phyloP scores from a whole-genome alignment of 2,888 invertebrate species.

The Acronicta psi region DNA sequence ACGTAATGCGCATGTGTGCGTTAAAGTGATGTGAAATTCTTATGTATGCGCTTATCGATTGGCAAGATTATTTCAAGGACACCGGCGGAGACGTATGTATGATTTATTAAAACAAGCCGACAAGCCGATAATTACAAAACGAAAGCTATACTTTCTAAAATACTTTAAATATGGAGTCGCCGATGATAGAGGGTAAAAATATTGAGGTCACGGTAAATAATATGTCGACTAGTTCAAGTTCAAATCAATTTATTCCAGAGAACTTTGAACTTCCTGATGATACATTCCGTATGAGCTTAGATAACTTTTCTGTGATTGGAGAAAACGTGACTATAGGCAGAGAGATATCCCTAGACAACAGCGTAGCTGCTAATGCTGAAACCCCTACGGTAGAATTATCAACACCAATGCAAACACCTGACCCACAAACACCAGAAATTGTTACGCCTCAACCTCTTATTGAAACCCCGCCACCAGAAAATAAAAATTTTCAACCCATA shows the following conservation, averaged over 20 bases:
- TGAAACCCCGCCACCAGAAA: conserved; percentile 25
- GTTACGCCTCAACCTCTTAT: conserved; percentile 25
- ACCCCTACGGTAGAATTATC: conserved; percentile 58
- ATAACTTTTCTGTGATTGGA: conserved; percentile 77
- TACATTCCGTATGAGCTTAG: conserved; percentile 80
- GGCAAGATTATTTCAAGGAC: conserved; percentile 85
- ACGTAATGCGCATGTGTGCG: conserved; percentile 77
- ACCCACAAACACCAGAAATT: conserved; percentile 26
- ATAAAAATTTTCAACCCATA: conserved; percentile 63
- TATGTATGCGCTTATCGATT: conserved; percentile 82
- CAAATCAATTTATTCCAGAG: conserved; percentile 76
- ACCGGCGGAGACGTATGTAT: conserved; percentile 60
- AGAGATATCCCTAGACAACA: conserved; percentile 67
- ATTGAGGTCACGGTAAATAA: conserved; percentile 59
- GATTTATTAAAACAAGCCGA: conserved; percentile 40
- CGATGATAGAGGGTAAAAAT: conserved; percentile 62
- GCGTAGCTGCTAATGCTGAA: conserved; percentile 45
- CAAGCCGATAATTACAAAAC: conserved; percentile 31
- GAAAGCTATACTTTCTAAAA: conserved; percentile 32
- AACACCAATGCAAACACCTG: conserved; percentile 56
- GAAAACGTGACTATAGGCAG: conserved; percentile 82
- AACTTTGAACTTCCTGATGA: conserved; percentile 79
- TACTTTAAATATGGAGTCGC: conserved; percentile 69
- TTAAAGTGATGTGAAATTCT: conserved; percentile 85
- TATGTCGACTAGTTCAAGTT: conserved; percentile 65